Conservation (phyloP, 2,113 vertebrate species). For the Crotophaga sulcirostris region DNA sequence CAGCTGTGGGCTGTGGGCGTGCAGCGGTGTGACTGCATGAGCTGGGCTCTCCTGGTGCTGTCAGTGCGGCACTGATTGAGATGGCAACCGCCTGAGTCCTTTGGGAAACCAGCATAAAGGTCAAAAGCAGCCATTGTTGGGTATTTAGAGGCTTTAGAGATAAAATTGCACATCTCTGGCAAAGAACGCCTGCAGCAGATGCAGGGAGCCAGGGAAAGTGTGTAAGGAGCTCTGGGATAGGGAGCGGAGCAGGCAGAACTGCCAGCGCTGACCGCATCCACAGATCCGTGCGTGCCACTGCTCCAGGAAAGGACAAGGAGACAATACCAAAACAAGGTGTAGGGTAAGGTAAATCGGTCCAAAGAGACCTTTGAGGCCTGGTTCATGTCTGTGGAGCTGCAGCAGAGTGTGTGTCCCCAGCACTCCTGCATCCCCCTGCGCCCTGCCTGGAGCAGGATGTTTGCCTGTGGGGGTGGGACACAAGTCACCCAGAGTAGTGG, state of each 20-base stretch:
- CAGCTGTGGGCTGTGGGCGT: neutral
- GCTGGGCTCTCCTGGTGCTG: neutral
- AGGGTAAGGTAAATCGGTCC: neutral
- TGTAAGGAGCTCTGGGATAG: neutral
- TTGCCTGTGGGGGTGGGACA: too few species aligned
- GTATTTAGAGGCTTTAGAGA: neutral
- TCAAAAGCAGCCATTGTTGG: neutral
- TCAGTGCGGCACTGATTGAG: neutral
- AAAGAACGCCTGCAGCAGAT: neutral
- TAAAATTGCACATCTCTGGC: neutral
- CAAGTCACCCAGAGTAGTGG: too few species aligned
- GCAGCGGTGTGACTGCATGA: fast-evolving
- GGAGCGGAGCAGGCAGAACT: neutral
- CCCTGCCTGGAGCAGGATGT: neutral
- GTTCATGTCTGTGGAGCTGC: neutral
- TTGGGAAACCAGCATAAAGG: neutral
- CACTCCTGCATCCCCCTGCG: fast-evolving
- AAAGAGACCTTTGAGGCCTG: neutral
- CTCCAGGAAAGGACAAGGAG: neutral
- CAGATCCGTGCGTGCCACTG: neutral
- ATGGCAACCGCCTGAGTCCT: neutral
- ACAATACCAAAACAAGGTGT: fast-evolving
- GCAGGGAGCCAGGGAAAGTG: neutral
- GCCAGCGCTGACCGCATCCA: neutral
- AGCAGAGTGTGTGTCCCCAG: neutral